Conservation (phyloP, 23 tunicate genomes). For the Clavelina lepadiformis region DNA sequence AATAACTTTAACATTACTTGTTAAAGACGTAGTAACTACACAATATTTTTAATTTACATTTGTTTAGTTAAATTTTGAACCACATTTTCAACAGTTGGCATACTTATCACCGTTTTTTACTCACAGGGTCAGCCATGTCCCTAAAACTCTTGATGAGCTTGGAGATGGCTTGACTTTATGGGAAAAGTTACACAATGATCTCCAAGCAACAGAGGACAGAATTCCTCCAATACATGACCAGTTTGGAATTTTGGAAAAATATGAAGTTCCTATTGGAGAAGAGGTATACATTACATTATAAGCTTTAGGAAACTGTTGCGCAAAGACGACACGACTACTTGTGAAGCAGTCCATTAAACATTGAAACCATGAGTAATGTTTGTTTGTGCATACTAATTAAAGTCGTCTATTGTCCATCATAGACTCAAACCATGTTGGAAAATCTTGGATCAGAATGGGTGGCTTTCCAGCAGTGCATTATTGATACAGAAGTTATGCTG, state of each 20-base stretch:
- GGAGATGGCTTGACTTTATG: constrained; percentile 71
- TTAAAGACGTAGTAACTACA: not conserved
- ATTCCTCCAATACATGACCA: constrained; percentile 92
- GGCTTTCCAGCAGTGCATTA: constrained; percentile 76
- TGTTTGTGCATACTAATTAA: too few relatives aligned
- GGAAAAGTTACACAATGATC: constrained; percentile 63
- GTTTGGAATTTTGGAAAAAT: constrained; percentile 88
- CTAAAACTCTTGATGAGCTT: constrained; percentile 75
- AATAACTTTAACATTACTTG: not conserved
- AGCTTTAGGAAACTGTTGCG: not conserved
- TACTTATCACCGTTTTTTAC: not conserved
- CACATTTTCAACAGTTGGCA: not conserved
- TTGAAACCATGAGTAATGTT: too few relatives aligned
- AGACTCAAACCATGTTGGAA: constrained; percentile 65
- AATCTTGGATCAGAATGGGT: constrained; percentile 69
- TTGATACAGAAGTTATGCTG: constrained; percentile 82
- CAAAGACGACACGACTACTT: too few relatives aligned
- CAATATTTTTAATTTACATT: not conserved
- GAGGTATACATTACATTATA: constrained; percentile 20
- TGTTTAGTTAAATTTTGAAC: not conserved
- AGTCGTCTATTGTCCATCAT: too few relatives aligned
- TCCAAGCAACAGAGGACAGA: constrained; percentile 61
- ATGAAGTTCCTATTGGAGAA: constrained; percentile 82
- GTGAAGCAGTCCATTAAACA: too few relatives aligned
- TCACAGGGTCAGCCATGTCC: constrained; percentile 61